A percentile compares a stretch with the other conserved stretches of the same genome.
phyloP scores from a whole-genome alignment of 2,888 invertebrate genomes.

The Dolomedes plantarius region DNA sequence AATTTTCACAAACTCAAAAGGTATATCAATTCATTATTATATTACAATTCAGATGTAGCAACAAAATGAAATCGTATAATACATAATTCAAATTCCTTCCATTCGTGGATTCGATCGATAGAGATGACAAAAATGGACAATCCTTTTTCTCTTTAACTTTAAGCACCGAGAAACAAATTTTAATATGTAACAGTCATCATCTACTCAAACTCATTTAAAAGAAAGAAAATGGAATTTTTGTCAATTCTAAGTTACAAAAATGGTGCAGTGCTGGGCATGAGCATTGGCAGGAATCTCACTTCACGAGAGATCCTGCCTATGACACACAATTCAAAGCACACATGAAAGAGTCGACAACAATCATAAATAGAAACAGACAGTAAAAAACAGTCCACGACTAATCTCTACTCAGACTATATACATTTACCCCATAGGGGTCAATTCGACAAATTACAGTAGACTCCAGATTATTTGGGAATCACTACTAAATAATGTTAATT shows the following conservation, averaged over 20 bases:
- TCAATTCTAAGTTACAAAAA: background rate
- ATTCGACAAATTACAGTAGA: constrained; percentile 28
- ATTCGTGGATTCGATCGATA: too few species aligned
- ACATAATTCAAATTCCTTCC: too few species aligned
- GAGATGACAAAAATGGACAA: too few species aligned
- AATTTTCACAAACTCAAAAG: too few species aligned
- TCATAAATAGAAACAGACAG: constrained; percentile 69
- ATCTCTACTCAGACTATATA: constrained; percentile 63
- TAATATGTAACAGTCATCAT: background rate
- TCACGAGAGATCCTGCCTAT: background rate
- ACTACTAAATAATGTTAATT: too few species aligned
- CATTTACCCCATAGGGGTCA: constrained; percentile 67
- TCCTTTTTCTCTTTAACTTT: background rate
- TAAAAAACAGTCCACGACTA: constrained; percentile 70
- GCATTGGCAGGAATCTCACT: background rate
- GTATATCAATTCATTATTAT: too few species aligned
- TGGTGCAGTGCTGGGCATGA: background rate
- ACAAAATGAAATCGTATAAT: too few species aligned
- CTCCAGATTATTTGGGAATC: background rate
- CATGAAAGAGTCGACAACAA: constrained; percentile 59
- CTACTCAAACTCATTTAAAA: background rate
- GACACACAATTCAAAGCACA: constrained; percentile 68
- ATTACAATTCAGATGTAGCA: too few species aligned
- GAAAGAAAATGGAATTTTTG: background rate
- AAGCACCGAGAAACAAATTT: background rate